A percentile compares a stretch with the other conserved stretches of the same genome.
phyloP scores from a whole-genome alignment of 2,797 vertebrate genomes.

The Anabacerthia variegaticeps region DNA sequence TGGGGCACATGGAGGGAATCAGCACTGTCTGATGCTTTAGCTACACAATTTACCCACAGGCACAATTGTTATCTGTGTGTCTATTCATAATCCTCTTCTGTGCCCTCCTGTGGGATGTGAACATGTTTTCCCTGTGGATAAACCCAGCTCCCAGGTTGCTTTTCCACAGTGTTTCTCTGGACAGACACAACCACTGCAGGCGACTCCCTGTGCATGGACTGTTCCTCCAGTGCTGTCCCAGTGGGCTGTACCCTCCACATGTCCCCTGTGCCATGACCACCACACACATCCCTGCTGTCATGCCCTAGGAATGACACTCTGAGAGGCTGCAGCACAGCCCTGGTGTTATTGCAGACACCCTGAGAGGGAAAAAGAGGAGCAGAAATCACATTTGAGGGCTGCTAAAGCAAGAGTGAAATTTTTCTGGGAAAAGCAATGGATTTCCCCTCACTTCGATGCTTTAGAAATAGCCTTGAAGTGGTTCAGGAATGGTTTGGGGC shows the following conservation, averaged over 20 bases:
- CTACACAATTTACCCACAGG: background rate
- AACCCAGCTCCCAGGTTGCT: background rate
- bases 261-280: background rate
- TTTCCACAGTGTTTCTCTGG: background rate
- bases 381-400: background rate
- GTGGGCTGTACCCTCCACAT: rapidly evolving
- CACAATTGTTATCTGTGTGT: rapidly evolving
- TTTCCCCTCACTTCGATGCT: background rate
- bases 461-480: background rate
- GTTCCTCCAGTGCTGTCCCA: background rate
- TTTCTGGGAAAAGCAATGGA: background rate
- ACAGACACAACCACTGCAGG: background rate
- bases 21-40: background rate
- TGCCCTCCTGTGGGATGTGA: background rate
- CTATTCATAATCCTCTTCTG: background rate
- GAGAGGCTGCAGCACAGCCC: background rate
- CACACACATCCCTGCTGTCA: background rate
- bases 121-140: background rate
- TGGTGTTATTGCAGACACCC: background rate
- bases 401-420: background rate
- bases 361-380: background rate
- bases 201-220: background rate
- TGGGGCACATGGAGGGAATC: background rate
- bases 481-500: background rate
- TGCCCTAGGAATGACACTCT: background rate